Evolutionary conservation across 1,140 invertebrate genomes (phyloP), one percentile per base, ranked within the genome.

Genomic region (Globodera rostochiensis): DNA sequence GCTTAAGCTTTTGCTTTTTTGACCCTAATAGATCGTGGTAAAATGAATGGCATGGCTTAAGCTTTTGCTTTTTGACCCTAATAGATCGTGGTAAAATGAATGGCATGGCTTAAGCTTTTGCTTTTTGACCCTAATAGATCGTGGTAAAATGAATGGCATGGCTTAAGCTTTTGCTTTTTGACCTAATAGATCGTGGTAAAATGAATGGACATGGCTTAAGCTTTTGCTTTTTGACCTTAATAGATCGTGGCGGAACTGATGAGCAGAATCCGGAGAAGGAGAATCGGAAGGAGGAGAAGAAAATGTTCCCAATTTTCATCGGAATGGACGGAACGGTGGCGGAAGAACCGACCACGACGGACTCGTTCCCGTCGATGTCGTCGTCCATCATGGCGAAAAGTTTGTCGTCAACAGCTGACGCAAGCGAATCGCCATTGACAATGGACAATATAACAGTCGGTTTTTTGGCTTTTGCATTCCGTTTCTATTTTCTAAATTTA

Each of bases 221-320:
- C 36, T 36, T 36, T 36, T 36, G 36, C 36, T 36, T 36, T 36
- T 36, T 36, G 36, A 36, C 36, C 36, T 1, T 36, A 36, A 36
- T 36, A 36, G 36, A 36, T 2, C 36, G 36, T 36, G 36, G 36
- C 36, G 3, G 36, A 36, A 36, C 36, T 36, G 36, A 36, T 36
- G 36, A 36, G 36, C 36, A 36, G 2, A 36, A 36, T 36, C 36
- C 50, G 50, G 36, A 57, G 45, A 73, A 82, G 7, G 67, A 57
- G 46, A 21, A 46, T 6, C 57, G 50, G 13, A 57, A 73, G 45
- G 67, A 83, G 7, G 19, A 75, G 50, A 87, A 85, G 50, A 77
- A 77, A 15, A 88, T 88, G 21, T 88, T 88, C 82, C 84, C 85
- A 2, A 88, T 88, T 88, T 88, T 88, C 71, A 86, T 87, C 45